Evolutionary conservation across 2,888 invertebrate genomes (phyloP).

Genomic region (Perithous albicinctus): DNA sequence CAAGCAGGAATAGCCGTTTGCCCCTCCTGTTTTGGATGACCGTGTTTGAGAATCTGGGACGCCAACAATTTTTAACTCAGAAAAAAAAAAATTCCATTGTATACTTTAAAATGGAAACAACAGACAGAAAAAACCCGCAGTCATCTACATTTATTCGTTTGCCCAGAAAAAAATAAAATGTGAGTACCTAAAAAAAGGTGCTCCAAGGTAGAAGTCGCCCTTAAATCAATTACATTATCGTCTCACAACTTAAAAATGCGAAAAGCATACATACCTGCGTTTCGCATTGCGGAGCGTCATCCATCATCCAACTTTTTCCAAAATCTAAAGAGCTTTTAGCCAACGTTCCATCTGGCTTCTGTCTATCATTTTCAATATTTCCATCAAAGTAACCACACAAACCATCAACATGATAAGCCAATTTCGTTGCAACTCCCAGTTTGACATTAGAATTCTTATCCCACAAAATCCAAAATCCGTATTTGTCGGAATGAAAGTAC

Average conservation of each 20-base stretch:
- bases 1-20: too few species aligned
- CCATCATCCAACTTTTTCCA: constrained; percentile 89
- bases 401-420: constrained; percentile 89
- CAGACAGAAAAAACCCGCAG: too few species aligned
- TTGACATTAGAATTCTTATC: constrained; percentile 89
- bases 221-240: too few species aligned
- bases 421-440: constrained; percentile 89
- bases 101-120: too few species aligned
- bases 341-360: constrained; percentile 88
- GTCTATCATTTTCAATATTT: constrained; percentile 88
- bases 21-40: too few species aligned
- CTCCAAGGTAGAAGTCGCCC: too few species aligned
- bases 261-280: constrained; percentile 79
- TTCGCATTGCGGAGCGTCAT: constrained; percentile 85
- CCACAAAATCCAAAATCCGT: constrained; percentile 91
- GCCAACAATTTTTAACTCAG: too few species aligned
- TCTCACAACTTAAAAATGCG: background rate
- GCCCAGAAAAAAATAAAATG: too few species aligned
- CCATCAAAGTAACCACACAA: constrained; percentile 93
- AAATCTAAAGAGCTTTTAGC: constrained; percentile 89
- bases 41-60: too few species aligned
- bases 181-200: too few species aligned
- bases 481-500: constrained; percentile 89
- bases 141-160: too few species aligned
- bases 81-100: too few species aligned